Evolutionary conservation across 2,113 vertebrate genomes (phyloP).

Genomic region (Rhizomys pruinosus): DNA sequence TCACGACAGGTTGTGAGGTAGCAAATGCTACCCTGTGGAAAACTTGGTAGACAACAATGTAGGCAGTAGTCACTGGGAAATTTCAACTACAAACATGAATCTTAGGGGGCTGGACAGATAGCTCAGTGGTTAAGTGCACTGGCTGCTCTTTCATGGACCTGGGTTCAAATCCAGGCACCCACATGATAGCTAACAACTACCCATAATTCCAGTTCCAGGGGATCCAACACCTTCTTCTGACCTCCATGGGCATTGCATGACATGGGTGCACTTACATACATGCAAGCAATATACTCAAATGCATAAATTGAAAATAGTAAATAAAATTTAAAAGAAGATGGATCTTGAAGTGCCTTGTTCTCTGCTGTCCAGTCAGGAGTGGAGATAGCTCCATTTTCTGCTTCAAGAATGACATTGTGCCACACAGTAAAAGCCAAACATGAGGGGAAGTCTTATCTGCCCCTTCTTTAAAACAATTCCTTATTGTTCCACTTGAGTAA

Average conservation of each 20-base stretch:
- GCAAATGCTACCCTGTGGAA: rapidly evolving
- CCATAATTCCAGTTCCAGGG: too few relatives aligned
- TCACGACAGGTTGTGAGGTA: background rate
- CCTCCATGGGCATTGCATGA: too few relatives aligned
- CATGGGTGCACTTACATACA: too few relatives aligned
- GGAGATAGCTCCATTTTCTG: background rate
- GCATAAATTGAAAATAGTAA: too few relatives aligned
- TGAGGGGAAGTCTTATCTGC: background rate
- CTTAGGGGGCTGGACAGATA: too few relatives aligned
- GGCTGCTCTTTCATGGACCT: too few relatives aligned
- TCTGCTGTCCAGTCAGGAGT: background rate
- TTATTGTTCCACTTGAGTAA: background rate
- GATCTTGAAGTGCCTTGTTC: background rate
- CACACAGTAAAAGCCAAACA: background rate
- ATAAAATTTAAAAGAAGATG: background rate
- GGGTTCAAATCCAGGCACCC: too few relatives aligned
- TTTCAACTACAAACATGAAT: background rate
- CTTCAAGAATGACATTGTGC: background rate
- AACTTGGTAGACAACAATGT: rapidly evolving
- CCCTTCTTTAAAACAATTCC: background rate
- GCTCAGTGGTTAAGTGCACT: too few relatives aligned
- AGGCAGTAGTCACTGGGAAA: rapidly evolving
- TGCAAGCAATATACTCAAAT: too few relatives aligned
- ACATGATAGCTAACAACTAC: too few relatives aligned
- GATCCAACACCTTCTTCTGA: too few relatives aligned